Percentiles rank a stretch among this genome's conserved stretches.
phyloP scores from a whole-genome alignment of 2,888 invertebrate species.

The Ophonus ardosiacus region DNA sequence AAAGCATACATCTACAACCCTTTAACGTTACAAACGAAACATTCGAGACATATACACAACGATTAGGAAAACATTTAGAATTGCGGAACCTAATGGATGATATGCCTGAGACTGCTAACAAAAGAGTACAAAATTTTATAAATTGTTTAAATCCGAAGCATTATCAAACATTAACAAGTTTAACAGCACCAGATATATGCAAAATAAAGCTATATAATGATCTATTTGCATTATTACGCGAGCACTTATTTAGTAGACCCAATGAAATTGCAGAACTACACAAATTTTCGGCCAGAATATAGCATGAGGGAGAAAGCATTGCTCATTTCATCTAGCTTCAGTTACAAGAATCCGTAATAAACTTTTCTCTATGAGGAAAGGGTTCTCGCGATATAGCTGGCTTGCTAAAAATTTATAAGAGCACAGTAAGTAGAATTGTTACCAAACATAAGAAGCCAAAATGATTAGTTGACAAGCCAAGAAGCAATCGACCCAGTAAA shows the following conservation, averaged over 20 bases:
- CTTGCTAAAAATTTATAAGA: no score
- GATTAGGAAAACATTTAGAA: constrained; percentile 49
- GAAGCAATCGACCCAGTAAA: no score
- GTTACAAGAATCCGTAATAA: no score
- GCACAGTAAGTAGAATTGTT: no score
- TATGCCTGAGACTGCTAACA: constrained; percentile 7
- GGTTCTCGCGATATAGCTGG: no score
- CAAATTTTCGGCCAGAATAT: constrained; percentile 63
- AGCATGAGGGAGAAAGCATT: constrained; percentile 63
- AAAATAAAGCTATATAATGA: constrained; percentile 59
- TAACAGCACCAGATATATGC: constrained; percentile 61
- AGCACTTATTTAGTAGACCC: constrained; percentile 62
- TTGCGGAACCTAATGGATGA: constrained; percentile 40
- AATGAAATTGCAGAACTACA: constrained; percentile 64
- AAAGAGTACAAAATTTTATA: constrained; percentile 58
- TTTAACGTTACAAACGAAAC: no score
- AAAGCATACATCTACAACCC: no score
- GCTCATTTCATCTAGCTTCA: no score
- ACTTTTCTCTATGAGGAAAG: no score
- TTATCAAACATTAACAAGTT: constrained; percentile 54
- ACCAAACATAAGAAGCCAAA: no score
- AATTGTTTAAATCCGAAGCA: constrained; percentile 47
- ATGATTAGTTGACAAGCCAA: no score
- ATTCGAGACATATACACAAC: no score
- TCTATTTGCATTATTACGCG: constrained; percentile 58